Evolutionary conservation across 2,888 invertebrate genomes (phyloP).

Genomic region (Lithophane semibrunnea): DNA sequence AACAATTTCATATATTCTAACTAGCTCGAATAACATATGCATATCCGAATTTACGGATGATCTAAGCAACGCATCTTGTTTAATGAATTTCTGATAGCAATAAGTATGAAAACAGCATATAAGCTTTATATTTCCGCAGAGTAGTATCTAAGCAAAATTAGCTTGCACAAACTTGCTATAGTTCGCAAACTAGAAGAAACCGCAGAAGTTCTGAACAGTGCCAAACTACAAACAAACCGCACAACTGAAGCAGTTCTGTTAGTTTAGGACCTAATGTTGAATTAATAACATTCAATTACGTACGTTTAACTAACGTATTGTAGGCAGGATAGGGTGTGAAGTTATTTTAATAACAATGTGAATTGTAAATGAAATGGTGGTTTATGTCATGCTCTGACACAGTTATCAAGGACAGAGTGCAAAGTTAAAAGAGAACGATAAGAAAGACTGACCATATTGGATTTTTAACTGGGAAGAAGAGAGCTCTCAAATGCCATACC

Average conservation of each 20-base stretch:
- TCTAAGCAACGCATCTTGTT: background rate
- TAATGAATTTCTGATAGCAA: background rate
- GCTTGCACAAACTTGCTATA: slow-evolving; percentile 33
- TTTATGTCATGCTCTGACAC: background rate
- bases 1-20: background rate
- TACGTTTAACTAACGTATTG: slow-evolving; percentile 25
- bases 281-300: slow-evolving; percentile 43
- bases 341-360: slow-evolving; percentile 46
- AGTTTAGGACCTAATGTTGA: slow-evolving; percentile 49
- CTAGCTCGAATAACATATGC: background rate
- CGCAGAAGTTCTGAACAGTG: slow-evolving; percentile 43
- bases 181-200: slow-evolving; percentile 51
- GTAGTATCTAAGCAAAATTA: slow-evolving; percentile 25
- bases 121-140: slow-evolving; percentile 5
- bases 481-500: background rate
- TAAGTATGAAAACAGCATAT: background rate
- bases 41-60: background rate
- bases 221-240: slow-evolving; percentile 37
- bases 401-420: background rate
- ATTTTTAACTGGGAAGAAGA: background rate
- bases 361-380: slow-evolving; percentile 25
- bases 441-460: background rate
- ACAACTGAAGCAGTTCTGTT: slow-evolving; percentile 43
- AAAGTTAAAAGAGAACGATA: background rate
- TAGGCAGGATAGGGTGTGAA: slow-evolving; percentile 33